A percentile compares a stretch with the other conserved stretches of the same genome.
Evolutionary conservation across 1,140 invertebrate genomes (phyloP).

Genomic region (Vollenhovia emeryi): DNA sequence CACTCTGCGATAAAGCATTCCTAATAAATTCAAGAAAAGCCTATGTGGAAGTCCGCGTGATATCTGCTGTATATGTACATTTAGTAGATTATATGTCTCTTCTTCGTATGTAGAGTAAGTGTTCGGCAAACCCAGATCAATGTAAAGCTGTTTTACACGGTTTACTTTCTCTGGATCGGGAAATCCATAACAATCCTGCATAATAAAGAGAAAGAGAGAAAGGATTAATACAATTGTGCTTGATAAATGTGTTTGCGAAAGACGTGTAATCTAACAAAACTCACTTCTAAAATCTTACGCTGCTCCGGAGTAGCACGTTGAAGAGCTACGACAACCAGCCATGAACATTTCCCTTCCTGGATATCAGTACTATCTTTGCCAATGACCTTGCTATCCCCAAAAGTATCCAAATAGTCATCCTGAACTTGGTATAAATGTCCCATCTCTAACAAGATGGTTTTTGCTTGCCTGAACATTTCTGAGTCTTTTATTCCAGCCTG

Average conservation of each 20-base stretch:
- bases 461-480: slow-evolving; percentile 93
- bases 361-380: slow-evolving; percentile 98
- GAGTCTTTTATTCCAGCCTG: slow-evolving; percentile 91
- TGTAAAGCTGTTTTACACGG: slow-evolving; percentile 92
- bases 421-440: slow-evolving; percentile 99
- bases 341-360: slow-evolving; percentile 97
- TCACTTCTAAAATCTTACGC: slow-evolving; percentile 89
- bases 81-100: slow-evolving; percentile 92
- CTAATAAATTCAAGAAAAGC: slow-evolving; percentile 92
- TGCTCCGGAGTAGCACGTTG: slow-evolving; percentile 92
- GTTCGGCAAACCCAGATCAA: slow-evolving; percentile 91
- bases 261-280: neutral
- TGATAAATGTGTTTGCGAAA: neutral
- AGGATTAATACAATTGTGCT: slow-evolving; percentile 3
- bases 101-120: slow-evolving; percentile 95
- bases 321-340: slow-evolving; percentile 96
- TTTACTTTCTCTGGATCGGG: slow-evolving; percentile 89
- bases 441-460: slow-evolving; percentile 96
- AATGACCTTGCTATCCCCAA: slow-evolving; percentile 92
- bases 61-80: slow-evolving; percentile 94
- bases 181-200: slow-evolving; percentile 91
- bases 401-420: slow-evolving; percentile 98
- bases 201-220: slow-evolving; percentile 12
- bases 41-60: slow-evolving; percentile 93
- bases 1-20: slow-evolving; percentile 91